A percentile compares a stretch with the other conserved stretches of the same genome.
phyloP scores from a whole-genome alignment of 37 sponge, comb jelly and placozoan genomes.

The Haliclona indistincta region DNA sequence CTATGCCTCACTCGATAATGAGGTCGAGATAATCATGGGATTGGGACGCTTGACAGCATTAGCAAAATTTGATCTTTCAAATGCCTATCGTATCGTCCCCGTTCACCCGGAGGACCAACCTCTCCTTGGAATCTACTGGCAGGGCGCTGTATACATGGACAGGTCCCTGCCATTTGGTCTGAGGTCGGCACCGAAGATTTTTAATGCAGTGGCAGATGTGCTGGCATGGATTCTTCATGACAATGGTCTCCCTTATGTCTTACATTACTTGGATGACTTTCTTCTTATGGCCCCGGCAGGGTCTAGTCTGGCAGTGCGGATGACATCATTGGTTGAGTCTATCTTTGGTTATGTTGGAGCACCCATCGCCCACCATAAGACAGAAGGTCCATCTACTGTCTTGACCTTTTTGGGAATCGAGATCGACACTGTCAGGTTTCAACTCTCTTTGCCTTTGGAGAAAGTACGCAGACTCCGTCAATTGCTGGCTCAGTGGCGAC shows the following conservation, averaged over 20 bases:
- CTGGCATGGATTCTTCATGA: constrained; percentile 16
- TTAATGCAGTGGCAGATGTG: constrained; percentile 43
- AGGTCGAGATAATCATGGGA: neutral
- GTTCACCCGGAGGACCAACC: too few relatives aligned
- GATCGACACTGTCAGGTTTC: constrained; percentile 8
- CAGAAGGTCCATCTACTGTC: constrained; percentile 25
- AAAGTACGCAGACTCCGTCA: too few relatives aligned
- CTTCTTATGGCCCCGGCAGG: constrained; percentile 2
- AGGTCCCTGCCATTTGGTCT: constrained; percentile 30
- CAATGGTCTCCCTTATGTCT: neutral
- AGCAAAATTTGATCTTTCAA: too few relatives aligned
- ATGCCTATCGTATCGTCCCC: constrained; percentile 27
- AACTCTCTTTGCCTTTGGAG: constrained; percentile 27
- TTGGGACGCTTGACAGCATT: too few relatives aligned
- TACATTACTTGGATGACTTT: constrained; percentile 41
- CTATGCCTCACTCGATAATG: constrained; percentile 16
- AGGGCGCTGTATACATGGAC: constrained; percentile 16
- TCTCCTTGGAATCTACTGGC: constrained; percentile 42
- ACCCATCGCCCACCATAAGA: constrained; percentile 30
- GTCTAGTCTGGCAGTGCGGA: neutral
- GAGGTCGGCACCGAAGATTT: too few relatives aligned
- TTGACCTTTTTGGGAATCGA: constrained; percentile 41
- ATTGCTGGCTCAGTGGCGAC: neutral
- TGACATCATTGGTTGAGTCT: neutral
- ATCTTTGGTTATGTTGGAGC: constrained; percentile 11